These are phyloP conservation scores for Triplophysa yarkandensis DNA, from an alignment of 2,797 vertebrate species.

Conservation along the genomic window DNA sequence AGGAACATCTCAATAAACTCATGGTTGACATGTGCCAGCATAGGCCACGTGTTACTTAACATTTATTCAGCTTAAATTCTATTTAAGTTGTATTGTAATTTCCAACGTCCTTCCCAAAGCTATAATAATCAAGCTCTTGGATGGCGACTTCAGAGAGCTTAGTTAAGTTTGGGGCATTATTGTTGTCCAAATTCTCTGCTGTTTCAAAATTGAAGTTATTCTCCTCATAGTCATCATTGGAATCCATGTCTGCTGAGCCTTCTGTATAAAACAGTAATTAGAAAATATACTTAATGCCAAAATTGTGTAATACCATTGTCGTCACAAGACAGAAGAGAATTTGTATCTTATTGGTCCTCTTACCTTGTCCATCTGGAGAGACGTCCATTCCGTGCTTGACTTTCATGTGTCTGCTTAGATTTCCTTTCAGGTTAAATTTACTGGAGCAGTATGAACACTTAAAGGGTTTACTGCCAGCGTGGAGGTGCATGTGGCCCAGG, in stretches of 20 bases:
- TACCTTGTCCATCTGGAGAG: conserved; percentile 93
- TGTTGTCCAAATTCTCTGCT: conserved; percentile 77
- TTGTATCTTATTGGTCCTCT: conserved; percentile 18
- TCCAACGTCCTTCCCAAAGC: conserved; percentile 79
- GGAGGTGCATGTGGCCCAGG: conserved; percentile 97
- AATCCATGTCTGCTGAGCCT: conserved; percentile 84
- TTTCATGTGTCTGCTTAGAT: conserved; percentile 98
- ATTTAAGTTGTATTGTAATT: conserved; percentile 76
- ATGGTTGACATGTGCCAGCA: conserved; percentile 39
- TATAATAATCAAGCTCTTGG: conserved; percentile 92
- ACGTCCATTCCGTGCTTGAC: conserved; percentile 97
- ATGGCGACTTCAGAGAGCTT: conserved; percentile 83
- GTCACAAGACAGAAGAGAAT: neutral
- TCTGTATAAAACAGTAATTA: conserved; percentile 67
- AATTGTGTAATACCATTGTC: neutral
- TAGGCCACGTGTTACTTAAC: conserved; percentile 45
- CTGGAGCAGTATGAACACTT: conserved; percentile 98
- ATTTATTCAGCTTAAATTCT: conserved; percentile 19
- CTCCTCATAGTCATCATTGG: conserved; percentile 89
- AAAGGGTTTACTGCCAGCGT: conserved; percentile 96
- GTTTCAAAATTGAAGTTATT: conserved; percentile 85
- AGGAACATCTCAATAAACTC: conserved; percentile 36
- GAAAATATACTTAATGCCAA: neutral
- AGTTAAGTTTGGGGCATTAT: conserved; percentile 77
- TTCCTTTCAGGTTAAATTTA: conserved; percentile 98